Conservation (phyloP, 2,113 vertebrate genomes). For the Nettapus auritus region DNA sequence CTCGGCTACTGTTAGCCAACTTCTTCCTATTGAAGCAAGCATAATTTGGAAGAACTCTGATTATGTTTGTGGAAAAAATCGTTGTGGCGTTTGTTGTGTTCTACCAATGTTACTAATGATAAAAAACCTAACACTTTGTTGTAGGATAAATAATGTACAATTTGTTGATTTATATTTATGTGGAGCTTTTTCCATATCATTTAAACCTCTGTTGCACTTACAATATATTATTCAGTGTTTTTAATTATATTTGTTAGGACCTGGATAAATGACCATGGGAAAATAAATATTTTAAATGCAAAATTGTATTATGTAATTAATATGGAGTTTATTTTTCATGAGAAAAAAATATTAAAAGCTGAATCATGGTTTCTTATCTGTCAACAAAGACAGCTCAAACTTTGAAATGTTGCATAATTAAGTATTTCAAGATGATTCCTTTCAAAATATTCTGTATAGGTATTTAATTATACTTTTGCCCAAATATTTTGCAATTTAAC, state of each 20-base stretch:
- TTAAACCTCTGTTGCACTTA: slow-evolving; percentile 55
- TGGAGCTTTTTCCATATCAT: slow-evolving; percentile 69
- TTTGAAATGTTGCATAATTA: neutral
- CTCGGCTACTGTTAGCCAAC: neutral
- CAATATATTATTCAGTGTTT: slow-evolving; percentile 54
- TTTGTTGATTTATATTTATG: slow-evolving; percentile 49
- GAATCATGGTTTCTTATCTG: neutral
- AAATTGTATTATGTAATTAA: neutral
- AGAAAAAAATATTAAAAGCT: neutral
- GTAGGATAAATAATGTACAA: slow-evolving; percentile 41
- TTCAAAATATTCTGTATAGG: neutral
- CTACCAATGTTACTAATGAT: neutral
- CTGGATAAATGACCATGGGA: slow-evolving; percentile 79
- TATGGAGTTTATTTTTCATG: neutral
- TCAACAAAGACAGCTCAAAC: neutral
- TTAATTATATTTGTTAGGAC: slow-evolving; percentile 68
- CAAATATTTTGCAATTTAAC: neutral
- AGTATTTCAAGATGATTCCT: neutral
- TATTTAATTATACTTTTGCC: neutral
- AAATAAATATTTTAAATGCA: slow-evolving; percentile 5
- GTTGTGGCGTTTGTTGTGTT: neutral
- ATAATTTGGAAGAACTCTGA: slow-evolving; percentile 11
- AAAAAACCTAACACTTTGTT: slow-evolving; percentile 19
- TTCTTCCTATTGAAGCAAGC: neutral
- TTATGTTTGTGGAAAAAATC: slow-evolving; percentile 15